Conservation (phyloP, 2,113 vertebrate genomes). For the Pristiophorus japonicus region DNA sequence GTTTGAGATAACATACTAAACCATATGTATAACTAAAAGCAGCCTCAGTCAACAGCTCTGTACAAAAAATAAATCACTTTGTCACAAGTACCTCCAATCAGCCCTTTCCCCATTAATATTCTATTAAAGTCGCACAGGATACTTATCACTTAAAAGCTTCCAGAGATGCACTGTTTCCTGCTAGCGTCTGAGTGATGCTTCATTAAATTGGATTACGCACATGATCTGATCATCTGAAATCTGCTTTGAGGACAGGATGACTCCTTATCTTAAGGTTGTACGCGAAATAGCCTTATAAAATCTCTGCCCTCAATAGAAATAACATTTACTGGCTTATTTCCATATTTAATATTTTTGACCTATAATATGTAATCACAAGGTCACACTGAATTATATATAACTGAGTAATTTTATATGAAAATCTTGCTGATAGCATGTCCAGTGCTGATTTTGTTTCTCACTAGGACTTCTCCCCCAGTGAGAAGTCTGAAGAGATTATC, state of each 20-base stretch:
- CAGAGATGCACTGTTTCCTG: neutral
- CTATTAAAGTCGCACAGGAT: slow-evolving; percentile 1
- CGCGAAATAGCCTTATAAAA: neutral
- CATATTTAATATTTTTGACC: neutral
- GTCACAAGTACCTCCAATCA: neutral
- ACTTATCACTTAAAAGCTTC: slow-evolving; percentile 25
- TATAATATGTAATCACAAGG: neutral
- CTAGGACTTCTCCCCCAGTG: neutral
- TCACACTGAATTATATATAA: neutral
- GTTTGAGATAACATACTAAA: neutral
- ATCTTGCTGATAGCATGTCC: neutral
- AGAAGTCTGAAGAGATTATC: neutral
- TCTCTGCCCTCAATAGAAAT: neutral
- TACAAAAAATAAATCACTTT: neutral
- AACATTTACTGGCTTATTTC: neutral
- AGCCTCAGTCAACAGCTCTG: neutral
- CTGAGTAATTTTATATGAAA: neutral
- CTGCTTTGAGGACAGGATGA: neutral
- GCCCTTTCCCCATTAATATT: slow-evolving; percentile 5
- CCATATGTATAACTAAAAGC: neutral
- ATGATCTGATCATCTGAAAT: neutral
- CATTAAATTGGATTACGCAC: slow-evolving; percentile 5
- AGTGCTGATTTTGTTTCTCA: neutral
- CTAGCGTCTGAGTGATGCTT: neutral
- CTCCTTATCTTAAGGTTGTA: too few relatives aligned